Base-by-base conservation (phyloP, 2,797 vertebrate genomes). In the Fistularia tabacaria region DNA sequence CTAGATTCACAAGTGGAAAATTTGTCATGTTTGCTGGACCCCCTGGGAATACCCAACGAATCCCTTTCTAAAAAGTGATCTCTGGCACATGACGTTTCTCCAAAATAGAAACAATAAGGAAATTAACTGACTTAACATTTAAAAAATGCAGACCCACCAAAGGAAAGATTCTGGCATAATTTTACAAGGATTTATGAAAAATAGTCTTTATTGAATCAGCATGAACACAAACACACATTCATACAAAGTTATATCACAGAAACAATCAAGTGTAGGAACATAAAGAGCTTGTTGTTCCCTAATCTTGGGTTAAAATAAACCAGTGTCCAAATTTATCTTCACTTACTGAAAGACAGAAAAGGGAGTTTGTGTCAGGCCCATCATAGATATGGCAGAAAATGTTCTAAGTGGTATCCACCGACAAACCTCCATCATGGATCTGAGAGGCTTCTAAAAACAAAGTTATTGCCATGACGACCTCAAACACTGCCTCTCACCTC, bases 131-230 rank as follows among this genome's bases (percentile, higher is more conserved):
- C 25, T 25, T 25, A 25, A 25, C 5, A 25, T 25, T 25, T 5
- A 25, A 25, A 25, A 25, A 25, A 25, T 5, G 5, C 25, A 25
- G 5, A 25, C 25, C 25, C 25, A 25, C 25, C 25, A 25, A 40
- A 40, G 39, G 39, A 40, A 40, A 8, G 8, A 7, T 45, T 2
- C 43, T 14, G 43, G 14, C 14, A 15, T n/a, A n/a, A n/a, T 1
- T 46, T 10, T 15, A 15, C 14, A 45, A 45, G 44, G 11, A 7
- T 45, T 55, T 58, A 71, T 59, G 43, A 64, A 79, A 79, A n/a
- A 92, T 88, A 89, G 76, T 88, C 85, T 98, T 97, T 95, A 97
- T 94, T 96, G 76, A 92, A 70, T 71, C 36, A 1, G 37, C 3
- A 11, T 38, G 14, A 45, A 63, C 12, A 56, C 38, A 57, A 44